Conservation (phyloP, 2,113 vertebrate genomes). For the Meleagris gallopavo region DNA sequence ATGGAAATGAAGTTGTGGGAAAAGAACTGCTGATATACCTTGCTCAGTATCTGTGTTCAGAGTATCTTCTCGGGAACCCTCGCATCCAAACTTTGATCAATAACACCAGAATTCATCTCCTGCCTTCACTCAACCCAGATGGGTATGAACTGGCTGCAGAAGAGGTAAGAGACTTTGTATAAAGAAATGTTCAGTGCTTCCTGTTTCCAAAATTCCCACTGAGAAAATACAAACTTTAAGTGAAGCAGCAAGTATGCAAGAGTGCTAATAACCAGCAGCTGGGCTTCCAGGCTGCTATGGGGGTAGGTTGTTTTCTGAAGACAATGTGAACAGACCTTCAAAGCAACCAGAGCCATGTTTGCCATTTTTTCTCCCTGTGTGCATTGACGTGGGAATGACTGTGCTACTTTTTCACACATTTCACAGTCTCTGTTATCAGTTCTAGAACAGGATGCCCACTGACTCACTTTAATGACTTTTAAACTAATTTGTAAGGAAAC, state of each 20-base stretch:
- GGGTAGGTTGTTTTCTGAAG: neutral
- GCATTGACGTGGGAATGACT: neutral
- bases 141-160: constrained; percentile 94
- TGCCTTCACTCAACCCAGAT: constrained; percentile 97
- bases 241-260: fast-evolving
- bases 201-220: neutral
- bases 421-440: neutral
- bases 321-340: neutral
- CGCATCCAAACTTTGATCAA: constrained; percentile 92
- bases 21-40: constrained; percentile 92
- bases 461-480: constrained; percentile 21
- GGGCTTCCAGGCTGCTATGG: neutral
- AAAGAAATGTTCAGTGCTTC: neutral
- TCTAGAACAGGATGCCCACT: constrained; percentile 32
- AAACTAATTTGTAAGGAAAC: neutral
- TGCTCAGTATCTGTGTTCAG: constrained; percentile 92
- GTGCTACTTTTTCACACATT: neutral
- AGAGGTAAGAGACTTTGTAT: constrained; percentile 84
- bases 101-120: constrained; percentile 92
- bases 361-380: neutral
- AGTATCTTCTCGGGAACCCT: constrained; percentile 88
- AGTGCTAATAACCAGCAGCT: neutral
- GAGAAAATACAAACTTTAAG: neutral
- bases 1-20: constrained; percentile 95
- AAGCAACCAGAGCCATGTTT: neutral